A percentile compares a stretch with the other conserved stretches of the same genome.
Evolutionary conservation across 2,888 invertebrate genomes (phyloP).

Genomic region (Drosophila limbata): DNA sequence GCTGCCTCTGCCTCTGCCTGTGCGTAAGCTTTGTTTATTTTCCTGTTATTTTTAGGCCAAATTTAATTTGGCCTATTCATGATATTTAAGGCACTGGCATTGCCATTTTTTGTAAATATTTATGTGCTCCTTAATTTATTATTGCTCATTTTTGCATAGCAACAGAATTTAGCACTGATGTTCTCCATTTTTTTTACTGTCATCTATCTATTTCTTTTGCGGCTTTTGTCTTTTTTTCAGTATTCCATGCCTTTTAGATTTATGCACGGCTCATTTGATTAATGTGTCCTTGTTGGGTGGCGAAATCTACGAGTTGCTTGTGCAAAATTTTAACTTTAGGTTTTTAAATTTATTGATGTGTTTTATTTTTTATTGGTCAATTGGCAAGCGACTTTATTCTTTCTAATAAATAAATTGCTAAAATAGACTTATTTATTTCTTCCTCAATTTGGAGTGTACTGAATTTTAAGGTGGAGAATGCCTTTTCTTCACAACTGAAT

Average conservation of each 20-base stretch:
- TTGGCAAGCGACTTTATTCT: slow-evolving; percentile 22
- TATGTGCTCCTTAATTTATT: slow-evolving; percentile 61
- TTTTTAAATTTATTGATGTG: slow-evolving; percentile 47
- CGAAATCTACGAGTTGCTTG: slow-evolving; percentile 50
- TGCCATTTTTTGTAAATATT: slow-evolving; percentile 36
- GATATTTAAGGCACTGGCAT: slow-evolving; percentile 46
- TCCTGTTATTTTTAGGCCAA: slow-evolving; percentile 39
- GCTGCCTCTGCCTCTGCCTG: slow-evolving; percentile 23
- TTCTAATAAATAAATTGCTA: slow-evolving; percentile 33
- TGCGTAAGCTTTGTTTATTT: slow-evolving; percentile 46
- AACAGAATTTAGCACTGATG: slow-evolving; percentile 43
- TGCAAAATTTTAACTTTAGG: slow-evolving; percentile 39
- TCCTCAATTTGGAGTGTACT: neutral
- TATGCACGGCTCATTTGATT: slow-evolving; percentile 71
- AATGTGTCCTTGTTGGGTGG: slow-evolving; percentile 54
- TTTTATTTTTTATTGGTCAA: slow-evolving; percentile 39
- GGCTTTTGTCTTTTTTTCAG: slow-evolving; percentile 21
- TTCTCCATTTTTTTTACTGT: slow-evolving; percentile 34
- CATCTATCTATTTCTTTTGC: slow-evolving; percentile 23
- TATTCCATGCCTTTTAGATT: slow-evolving; percentile 55
- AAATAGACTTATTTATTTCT: slow-evolving; percentile 2
- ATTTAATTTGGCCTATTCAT: slow-evolving; percentile 57
- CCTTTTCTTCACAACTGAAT: neutral
- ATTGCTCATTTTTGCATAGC: slow-evolving; percentile 32
- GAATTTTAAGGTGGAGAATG: neutral